Evolutionary conservation across 2,113 vertebrate genomes (phyloP), one percentile per base, ranked within the genome.

Genomic region (Connochaetes taurinus): DNA sequence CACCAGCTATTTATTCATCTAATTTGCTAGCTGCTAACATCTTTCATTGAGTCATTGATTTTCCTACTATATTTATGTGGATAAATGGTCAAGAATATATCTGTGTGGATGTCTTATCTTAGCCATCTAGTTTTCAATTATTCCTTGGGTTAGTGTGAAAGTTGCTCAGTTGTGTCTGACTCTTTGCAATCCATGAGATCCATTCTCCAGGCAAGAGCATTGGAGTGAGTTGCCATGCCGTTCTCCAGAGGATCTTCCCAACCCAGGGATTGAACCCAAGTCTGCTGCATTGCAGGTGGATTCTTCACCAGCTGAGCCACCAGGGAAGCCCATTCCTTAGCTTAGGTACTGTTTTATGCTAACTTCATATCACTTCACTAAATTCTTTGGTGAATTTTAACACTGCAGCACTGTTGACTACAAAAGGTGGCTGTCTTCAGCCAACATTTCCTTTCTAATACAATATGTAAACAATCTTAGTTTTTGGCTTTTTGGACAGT

Each of bases 371-470:
- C 43, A 58, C 43, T 55, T 93, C 47, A 90, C 90, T 74, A 91
- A 89, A 14, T 86, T 95, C 57, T 45, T 64, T 91, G 43, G 16
- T 97, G 36, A 84, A 84, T 91, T 92, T 52, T 89, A 90, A 91
- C 12, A 60, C 33, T 84, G 55, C 3, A 45, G 40, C 88, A 29
- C 4, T 80, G n/a, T 83, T 85, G 67, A 96, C 64, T 5, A 25
- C 14, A 90, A 80, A 96, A 94, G 71, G 6, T 57, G 74, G 6
- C 84, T 93, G 40, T 93, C 31, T 92, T 13, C 82, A 53, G 40
- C 5, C 90, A 86, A 45, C 95, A 95, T 90, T 97, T 95, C 15
- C 60, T 96, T 97, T 96, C 78, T 87, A 91, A 91, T 84, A 86
- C 87, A 87, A 43, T 88, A 91, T 84, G 19, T 95, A 97, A 96